Evolutionary conservation across 1,140 invertebrate genomes (phyloP), one percentile per base, ranked within the genome.

Genomic region (Berghia stephanieae): DNA sequence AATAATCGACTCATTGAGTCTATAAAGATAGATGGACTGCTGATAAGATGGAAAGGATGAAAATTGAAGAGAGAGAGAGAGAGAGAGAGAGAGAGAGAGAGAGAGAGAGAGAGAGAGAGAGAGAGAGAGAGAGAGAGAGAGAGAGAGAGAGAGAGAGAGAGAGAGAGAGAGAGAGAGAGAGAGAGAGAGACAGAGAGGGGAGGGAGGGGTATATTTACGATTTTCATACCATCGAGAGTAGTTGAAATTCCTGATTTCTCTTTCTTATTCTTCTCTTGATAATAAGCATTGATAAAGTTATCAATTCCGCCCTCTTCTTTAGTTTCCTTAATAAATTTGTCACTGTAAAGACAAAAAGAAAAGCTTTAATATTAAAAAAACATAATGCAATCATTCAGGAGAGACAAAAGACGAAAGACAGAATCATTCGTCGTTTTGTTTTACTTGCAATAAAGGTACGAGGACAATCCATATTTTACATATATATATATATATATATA

Each of bases 261-360:
- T 40, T 67, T 67, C 2, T 38, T 34, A 18, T 67, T 67, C 36
- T 40, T 4, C 36, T 67, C 63, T 38, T 67, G 38, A 21, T 40
- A 40, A 38, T 67, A 67, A 6, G 31, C 38, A 38, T 34, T 67
- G 4, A 67, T 67, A 67, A 67, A 67, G 42, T 40, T 67, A 27
- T 21, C 63, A 21, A 40, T 4, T 16, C 34, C 36, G 42, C 42
- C 63, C 34, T 66, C 60, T 36, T 31, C 36, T n/a, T 67, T n/a
- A 38, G 24, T 6, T n/a, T 67, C 42, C 34, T 40, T 38, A 6
- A n/a, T n/a, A n/a, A n/a, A n/a, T n/a, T n/a, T n/a, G n/a, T n/a
- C n/a, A n/a, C n/a, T n/a, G n/a, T n/a, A n/a, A n/a, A n/a, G n/a
- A n/a, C n/a, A n/a, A n/a, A n/a, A n/a, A n/a, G n/a, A n/a, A n/a